Percentiles rank a stretch among this genome's conserved stretches.
Evolutionary conservation across 2,113 vertebrate genomes (phyloP).

Genomic region (Nycticryphes semicollaris): DNA sequence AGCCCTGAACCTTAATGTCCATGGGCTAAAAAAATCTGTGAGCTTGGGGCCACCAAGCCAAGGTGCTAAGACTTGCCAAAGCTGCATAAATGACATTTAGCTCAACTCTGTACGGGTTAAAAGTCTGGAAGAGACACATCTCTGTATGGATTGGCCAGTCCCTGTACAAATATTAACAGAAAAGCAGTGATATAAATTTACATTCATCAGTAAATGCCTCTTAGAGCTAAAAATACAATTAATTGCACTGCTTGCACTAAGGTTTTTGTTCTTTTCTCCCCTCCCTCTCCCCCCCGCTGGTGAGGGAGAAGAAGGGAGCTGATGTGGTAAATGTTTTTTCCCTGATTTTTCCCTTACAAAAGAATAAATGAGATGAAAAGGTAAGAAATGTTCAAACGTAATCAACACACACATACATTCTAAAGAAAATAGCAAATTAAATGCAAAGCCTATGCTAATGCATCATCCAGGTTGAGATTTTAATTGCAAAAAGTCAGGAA

Average conservation of each 20-base stretch:
- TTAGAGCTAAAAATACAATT: conserved; percentile 38
- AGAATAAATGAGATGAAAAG: conserved; percentile 62
- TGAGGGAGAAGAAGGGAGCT: neutral
- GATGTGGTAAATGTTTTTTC: conserved; percentile 21
- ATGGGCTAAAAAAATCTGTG: neutral
- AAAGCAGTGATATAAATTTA: neutral
- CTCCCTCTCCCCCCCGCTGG: neutral
- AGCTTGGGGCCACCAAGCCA: neutral
- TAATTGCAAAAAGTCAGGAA: conserved; percentile 73
- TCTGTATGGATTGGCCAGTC: neutral
- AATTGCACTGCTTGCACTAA: neutral
- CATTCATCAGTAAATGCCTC: conserved; percentile 9
- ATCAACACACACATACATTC: conserved; percentile 56
- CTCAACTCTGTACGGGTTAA: neutral
- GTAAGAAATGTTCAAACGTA: conserved; percentile 60
- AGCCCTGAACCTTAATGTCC: neutral
- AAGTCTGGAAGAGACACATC: neutral
- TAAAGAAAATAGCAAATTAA: conserved; percentile 67
- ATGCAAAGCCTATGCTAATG: conserved; percentile 72
- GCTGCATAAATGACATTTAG: neutral
- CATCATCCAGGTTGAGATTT: conserved; percentile 68
- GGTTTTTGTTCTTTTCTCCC: neutral
- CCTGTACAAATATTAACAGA: neutral
- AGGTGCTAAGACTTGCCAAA: neutral
- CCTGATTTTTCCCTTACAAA: conserved; percentile 56